Evolutionary conservation across 2,888 invertebrate genomes (phyloP).

Genomic region (Erebia epiphron): DNA sequence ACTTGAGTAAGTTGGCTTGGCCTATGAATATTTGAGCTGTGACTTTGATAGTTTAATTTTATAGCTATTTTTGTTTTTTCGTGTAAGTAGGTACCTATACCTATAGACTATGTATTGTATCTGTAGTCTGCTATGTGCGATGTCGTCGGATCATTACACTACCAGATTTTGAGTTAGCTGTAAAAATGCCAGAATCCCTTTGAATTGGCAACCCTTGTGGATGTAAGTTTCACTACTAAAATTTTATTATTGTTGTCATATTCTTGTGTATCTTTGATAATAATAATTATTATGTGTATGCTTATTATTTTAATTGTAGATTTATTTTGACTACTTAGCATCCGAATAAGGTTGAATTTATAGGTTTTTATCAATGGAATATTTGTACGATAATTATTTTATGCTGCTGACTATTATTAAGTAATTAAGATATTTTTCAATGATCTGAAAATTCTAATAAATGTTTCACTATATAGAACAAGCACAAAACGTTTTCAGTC

Average conservation of each 20-base stretch:
- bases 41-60: not conserved
- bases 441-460: conserved; percentile 9
- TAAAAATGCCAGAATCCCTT: not conserved
- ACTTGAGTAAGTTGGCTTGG: not conserved
- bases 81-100: no score
- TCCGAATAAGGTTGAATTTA: not conserved
- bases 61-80: not conserved
- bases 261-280: not conserved
- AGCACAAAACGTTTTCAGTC: conserved; percentile 1
- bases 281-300: no score
- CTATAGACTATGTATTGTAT: not conserved
- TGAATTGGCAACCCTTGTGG: conserved; percentile 5
- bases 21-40: not conserved
- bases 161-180: not conserved
- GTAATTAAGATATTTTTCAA: conserved; percentile 5
- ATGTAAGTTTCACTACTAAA: not conserved
- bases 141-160: not conserved
- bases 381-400: not conserved
- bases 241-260: not conserved
- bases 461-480: not conserved
- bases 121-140: not conserved
- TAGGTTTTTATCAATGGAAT: not conserved
- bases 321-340: not conserved
- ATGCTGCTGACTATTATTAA: conserved; percentile 10
- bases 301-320: not conserved